phyloP scores from a whole-genome alignment of 1,140 invertebrate species.

The Lasioglossum albipes region DNA sequence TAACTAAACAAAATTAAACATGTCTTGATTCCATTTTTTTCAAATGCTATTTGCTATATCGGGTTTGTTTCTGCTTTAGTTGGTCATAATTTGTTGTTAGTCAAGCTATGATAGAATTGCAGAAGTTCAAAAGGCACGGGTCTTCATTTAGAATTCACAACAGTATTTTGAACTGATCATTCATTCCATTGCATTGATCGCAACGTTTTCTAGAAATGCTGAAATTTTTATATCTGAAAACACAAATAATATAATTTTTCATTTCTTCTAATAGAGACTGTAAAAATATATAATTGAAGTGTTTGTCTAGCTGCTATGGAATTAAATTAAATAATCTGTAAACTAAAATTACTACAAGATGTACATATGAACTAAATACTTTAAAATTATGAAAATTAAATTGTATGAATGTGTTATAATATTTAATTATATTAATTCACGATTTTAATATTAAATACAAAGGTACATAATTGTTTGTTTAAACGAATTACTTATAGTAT shows the following conservation, averaged over 20 bases:
- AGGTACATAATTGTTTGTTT: slow-evolving; percentile 40
- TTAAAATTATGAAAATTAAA: slow-evolving; percentile 9
- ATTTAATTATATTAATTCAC: slow-evolving; percentile 43
- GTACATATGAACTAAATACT: background rate
- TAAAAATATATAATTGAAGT: background rate
- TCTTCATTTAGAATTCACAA: slow-evolving; percentile 20
- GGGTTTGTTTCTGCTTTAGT: background rate
- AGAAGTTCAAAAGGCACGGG: slow-evolving; percentile 45
- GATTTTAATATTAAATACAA: slow-evolving; percentile 47
- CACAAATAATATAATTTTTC: background rate
- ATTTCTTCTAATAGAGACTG: background rate
- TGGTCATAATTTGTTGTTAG: slow-evolving; percentile 23
- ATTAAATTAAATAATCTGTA: background rate
- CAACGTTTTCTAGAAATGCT: background rate
- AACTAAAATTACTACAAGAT: background rate
- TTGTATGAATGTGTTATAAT: slow-evolving; percentile 18
- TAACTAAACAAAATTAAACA: slow-evolving; percentile 22
- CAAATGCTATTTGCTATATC: slow-evolving; percentile 1
- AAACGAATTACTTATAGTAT: slow-evolving; percentile 35
- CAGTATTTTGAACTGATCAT: background rate
- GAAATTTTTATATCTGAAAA: background rate
- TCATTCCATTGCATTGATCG: background rate
- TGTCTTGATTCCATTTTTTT: background rate
- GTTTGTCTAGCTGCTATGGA: background rate
- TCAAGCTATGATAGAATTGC: slow-evolving; percentile 13